Evolutionary conservation across 2,113 vertebrate species (phyloP), one percentile per base, ranked within the genome.

Genomic region (Kryptolebias marmoratus): DNA sequence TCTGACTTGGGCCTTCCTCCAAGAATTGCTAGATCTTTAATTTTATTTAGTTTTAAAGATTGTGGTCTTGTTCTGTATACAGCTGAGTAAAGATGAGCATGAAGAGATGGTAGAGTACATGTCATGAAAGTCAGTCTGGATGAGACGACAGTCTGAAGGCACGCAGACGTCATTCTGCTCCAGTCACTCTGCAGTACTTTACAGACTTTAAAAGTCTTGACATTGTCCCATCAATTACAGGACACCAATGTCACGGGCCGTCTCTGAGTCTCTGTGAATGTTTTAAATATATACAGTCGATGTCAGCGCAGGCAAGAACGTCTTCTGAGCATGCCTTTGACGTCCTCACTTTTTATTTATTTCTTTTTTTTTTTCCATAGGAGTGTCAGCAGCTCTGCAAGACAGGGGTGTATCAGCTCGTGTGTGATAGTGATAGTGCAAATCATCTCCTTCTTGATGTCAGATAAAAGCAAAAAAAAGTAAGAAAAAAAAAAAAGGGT

Each of bases 151-250:
- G 81, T 76, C 75, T 44, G 75, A 36, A 69, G 22, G 36, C 36
- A 4, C 36, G 3, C 36, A 36, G 36, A 36, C 65, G 55, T 79
- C 76, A 68, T 10, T 56, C 54, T 71, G 83, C 75, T 81, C 84
- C 75, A 42, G 75, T 83, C 80, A 71, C 62, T 68, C 71, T 67
- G 72, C 75, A 87, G 60, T 87, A 64, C 60, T 74, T 73, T 69
- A 72, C 16, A 62, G 68, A 82, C 85, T 79, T 84, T 55, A 57
- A 81, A 84, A 84, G 84, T 86, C 84, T 79, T 82, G 84, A 89
- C 87, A 75, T 73, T 81, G 83, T 88, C 82, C 79, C 79, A 86
- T 88, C 86, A 87, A 82, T 86, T 82, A 72, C 68, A 74, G 77
- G 84, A 78, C 88, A 72, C 73, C 63, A 76, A 73, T 81, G 73